These are phyloP conservation scores for Kryptolebias marmoratus DNA, from an alignment of 2,113 vertebrate species.

Conservation along the genomic window DNA sequence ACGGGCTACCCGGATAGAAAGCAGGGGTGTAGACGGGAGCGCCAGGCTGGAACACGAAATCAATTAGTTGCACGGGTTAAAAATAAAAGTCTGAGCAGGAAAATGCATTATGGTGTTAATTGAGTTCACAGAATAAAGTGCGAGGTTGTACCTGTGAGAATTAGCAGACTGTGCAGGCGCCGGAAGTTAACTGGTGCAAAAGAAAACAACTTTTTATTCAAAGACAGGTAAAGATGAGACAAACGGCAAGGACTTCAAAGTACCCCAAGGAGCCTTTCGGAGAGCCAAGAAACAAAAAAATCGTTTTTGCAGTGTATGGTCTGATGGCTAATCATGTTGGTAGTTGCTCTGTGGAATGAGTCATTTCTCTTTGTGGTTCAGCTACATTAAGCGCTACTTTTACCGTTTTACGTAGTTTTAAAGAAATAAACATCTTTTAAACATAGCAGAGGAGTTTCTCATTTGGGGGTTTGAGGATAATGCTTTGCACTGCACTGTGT, in stretches of 20 bases:
- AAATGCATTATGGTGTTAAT: slow-evolving; percentile 78
- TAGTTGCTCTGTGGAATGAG: not conserved
- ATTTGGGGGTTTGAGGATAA: not conserved
- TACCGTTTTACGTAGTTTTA: not conserved
- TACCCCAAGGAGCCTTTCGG: no score
- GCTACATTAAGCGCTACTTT: not conserved
- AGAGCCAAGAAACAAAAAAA: not conserved
- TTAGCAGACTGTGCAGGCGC: slow-evolving; percentile 64
- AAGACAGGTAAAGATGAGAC: slow-evolving; percentile 23
- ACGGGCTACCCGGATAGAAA: slow-evolving; percentile 42
- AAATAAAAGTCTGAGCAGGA: slow-evolving; percentile 70
- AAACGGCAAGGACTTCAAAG: not conserved
- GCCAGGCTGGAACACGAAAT: slow-evolving; percentile 68
- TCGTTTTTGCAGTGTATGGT: not conserved
- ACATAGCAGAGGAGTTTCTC: not conserved
- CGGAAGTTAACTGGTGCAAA: slow-evolving; percentile 59
- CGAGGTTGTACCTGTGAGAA: slow-evolving; percentile 80
- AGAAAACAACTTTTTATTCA: slow-evolving; percentile 29
- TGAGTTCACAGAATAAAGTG: slow-evolving; percentile 81
- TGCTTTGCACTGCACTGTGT: not conserved
- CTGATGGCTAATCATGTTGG: not conserved
- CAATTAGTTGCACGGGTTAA: slow-evolving; percentile 72
- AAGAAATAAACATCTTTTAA: not conserved
- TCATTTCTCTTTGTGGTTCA: not conserved
- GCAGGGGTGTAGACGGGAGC: slow-evolving; percentile 23